Evolutionary conservation across 1,140 invertebrate species (phyloP).

Genomic region (Drosophila chauvacae): DNA sequence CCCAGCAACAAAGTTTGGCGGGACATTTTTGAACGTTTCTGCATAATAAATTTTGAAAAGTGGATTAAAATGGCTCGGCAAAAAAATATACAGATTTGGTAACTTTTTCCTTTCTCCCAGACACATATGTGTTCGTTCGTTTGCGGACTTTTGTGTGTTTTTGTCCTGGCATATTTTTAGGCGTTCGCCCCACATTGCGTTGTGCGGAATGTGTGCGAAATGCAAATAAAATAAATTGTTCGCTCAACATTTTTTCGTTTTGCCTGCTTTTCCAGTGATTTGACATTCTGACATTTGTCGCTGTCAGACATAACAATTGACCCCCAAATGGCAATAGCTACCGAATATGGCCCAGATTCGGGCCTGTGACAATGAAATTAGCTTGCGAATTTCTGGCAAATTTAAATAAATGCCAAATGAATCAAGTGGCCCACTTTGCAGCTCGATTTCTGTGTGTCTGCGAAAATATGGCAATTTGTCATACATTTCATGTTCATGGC

Average conservation of each 20-base stretch:
- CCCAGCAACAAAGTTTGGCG: constrained; percentile 37
- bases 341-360: constrained; percentile 26
- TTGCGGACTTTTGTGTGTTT: constrained; percentile 45
- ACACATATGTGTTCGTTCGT: constrained; percentile 7
- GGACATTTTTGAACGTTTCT: constrained; percentile 65
- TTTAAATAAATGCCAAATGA: constrained; percentile 56
- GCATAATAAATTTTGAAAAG: constrained; percentile 77
- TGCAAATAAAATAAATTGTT: constrained; percentile 59
- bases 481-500: constrained; percentile 25
- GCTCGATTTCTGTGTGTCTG: constrained; percentile 13
- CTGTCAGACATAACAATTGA: constrained; percentile 77
- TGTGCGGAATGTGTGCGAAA: constrained; percentile 41
- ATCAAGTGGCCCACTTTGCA: constrained; percentile 29
- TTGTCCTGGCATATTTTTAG: constrained; percentile 61
- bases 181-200: constrained; percentile 13
- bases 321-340: constrained; percentile 49
- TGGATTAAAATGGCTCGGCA: constrained; percentile 64
- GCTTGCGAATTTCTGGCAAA: constrained; percentile 40
- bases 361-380: constrained; percentile 46
- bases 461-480: constrained; percentile 47
- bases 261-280: constrained; percentile 47
- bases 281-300: constrained; percentile 77
- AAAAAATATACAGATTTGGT: constrained; percentile 50
- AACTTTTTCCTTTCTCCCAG: constrained; percentile 1
- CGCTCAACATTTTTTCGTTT: not conserved